phyloP scores from a whole-genome alignment of 2,797 vertebrate species.

The Catamblyrhynchus diadema region DNA sequence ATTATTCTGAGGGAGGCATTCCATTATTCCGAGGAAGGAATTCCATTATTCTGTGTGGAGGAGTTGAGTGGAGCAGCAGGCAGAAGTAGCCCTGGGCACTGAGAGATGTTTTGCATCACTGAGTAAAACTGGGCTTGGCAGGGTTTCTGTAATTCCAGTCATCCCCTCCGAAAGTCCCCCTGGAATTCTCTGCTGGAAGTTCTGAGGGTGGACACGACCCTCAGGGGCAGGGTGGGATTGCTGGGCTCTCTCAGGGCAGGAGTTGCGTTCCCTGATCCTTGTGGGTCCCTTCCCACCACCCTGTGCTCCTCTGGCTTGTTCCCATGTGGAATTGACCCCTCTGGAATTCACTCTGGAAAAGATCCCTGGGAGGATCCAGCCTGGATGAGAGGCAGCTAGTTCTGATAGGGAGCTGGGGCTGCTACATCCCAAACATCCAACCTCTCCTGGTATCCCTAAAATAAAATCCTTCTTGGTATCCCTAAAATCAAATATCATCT shows the following conservation, averaged over 20 bases:
- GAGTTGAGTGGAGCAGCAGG: neutral
- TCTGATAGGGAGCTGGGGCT: neutral
- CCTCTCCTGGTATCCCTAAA: fast-evolving
- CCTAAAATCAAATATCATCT: fast-evolving
- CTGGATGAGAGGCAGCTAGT: neutral
- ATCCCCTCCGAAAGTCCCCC: neutral
- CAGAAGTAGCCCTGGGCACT: neutral
- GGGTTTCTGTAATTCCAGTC: neutral
- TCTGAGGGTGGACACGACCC: neutral
- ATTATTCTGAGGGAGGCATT: no score
- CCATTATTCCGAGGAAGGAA: no score
- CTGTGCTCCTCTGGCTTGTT: no score
- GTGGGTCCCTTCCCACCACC: neutral
- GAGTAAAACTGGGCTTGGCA: neutral
- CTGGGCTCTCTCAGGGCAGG: neutral
- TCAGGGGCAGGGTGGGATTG: neutral
- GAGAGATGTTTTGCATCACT: neutral
- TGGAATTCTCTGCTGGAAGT: fast-evolving
- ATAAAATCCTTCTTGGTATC: fast-evolving
- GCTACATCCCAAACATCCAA: fast-evolving
- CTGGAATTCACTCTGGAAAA: neutral
- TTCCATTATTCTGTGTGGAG: neutral
- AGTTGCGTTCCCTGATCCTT: neutral
- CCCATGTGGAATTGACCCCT: fast-evolving
- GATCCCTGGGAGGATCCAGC: neutral